These are phyloP conservation scores for Leucoraja ocellata DNA, from an alignment of 2,797 vertebrate species.

Conservation along the genomic window DNA sequence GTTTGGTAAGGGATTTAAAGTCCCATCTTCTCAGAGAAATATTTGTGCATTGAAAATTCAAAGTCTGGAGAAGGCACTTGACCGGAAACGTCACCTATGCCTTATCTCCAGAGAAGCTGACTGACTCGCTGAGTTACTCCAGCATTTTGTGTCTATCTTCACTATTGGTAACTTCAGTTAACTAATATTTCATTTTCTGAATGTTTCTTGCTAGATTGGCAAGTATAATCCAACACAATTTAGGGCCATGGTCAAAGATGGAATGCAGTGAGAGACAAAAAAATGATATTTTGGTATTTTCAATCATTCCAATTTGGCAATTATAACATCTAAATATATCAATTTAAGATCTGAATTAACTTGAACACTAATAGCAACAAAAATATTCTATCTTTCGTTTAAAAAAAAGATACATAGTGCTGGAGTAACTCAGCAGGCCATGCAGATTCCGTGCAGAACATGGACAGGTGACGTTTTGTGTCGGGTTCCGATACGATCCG, in stretches of 20 bases:
- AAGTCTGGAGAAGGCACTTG: too few species aligned
- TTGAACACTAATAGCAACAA: not conserved
- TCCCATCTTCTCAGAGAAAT: not conserved
- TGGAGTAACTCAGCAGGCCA: too few species aligned
- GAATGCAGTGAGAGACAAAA: not conserved
- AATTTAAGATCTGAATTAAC: not conserved
- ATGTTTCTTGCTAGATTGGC: not conserved
- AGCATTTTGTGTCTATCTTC: too few species aligned
- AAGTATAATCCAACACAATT: not conserved
- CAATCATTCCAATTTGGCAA: not conserved
- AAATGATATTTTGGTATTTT: not conserved
- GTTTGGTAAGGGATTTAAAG: not conserved
- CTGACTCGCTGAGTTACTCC: too few species aligned
- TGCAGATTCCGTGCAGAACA: too few species aligned
- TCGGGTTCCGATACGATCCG: too few species aligned
- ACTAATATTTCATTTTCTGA: not conserved
- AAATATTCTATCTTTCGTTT: not conserved
- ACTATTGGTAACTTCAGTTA: not conserved
- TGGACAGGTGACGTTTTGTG: too few species aligned
- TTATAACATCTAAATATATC: not conserved
- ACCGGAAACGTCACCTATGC: too few species aligned
- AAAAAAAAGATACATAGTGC: too few species aligned
- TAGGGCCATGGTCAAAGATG: not conserved
- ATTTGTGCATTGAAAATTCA: not conserved
- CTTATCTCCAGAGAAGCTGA: too few species aligned